Base-by-base conservation (phyloP, 1,140 invertebrate species). In the Ips nitidus region DNA sequence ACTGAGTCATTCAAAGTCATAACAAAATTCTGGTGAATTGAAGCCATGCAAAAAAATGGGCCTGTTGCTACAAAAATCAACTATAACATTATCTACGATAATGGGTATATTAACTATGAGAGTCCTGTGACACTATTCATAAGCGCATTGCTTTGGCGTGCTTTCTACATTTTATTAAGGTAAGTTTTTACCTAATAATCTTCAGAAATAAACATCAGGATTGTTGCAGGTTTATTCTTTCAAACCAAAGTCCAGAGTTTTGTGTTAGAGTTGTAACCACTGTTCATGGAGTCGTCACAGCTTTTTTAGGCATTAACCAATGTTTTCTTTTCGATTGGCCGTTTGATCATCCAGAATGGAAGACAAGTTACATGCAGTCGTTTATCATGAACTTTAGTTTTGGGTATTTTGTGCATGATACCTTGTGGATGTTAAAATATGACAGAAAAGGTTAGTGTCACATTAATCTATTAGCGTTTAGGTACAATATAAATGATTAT, bases 381-480 rank as follows among this genome's bases (percentile, higher is more conserved):
- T 61, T 77, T 3, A 47, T 80, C 1, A 59, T 81, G 58, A 62
- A 76, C 1, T 58, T 72, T n/a, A 81, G 81, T 65, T 81, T 84
- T 78, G 83, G 84, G 37, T 87, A 87, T 76, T 87, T 87, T 75
- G 76, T 84, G 0, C 84, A 84, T 69, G 86, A 87, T 76, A 74
- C 85, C 38, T 70, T 81, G n/a, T 87, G 85, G 86, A 85, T 84
- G 67, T 65, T 84, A 2, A 73, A 81, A 42, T 82, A 85, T 75
- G 60, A 69, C 45, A 63, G 50, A 57, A 63, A 41, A 58, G 67
- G 67, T 69, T 22, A 22, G 37, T 22, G 22, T 22, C 47, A 7
- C 36, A 40, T 50, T 50, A 22, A 2, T 22, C 22, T 50, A 50
- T 22, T 22, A 22, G 22, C 22, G 22, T 22, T 22, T 22, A 22